Base-by-base conservation (phyloP, 92 coral and sea anemone species). In the Umimayanthus kanabou region DNA sequence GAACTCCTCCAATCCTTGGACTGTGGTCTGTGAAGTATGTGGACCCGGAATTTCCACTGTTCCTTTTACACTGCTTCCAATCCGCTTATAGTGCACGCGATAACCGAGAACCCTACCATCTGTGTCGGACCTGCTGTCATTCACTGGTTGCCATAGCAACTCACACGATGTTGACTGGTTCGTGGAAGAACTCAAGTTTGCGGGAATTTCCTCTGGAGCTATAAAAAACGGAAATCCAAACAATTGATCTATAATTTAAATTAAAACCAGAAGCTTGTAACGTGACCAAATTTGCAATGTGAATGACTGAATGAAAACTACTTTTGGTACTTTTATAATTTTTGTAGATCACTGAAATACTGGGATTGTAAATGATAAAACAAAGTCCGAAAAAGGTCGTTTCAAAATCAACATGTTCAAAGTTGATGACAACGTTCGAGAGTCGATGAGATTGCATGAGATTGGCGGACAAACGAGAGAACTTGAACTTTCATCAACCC, bases 71-170 rank as follows among this genome's bases (percentile, higher is more conserved):
- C 26, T 39, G 71, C 65, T 58, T 9, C 70, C 33, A 39, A 9
- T 80, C 57, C 72, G n/a, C 30, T 80, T 80, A 18, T 5, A 80
- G 16, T 80, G 33, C 39, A 80, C 72, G 20, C 72, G 84, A 39
- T 80, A 80, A 0, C 84, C 84, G 2, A 80, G 84, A 33, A 80
- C 49, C 15, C 33, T 57, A 10, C 45, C 71, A 20, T 57, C 71
- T 30, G 45, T 6, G 15, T 80, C 72, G 20, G 45, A 11, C 40
- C 16, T 33, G 25, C 72, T 57, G 28, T 55, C 84, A 80, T 80
- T 57, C 50, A 80, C 84, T 33, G 84, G 84, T 25, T 50, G 45
- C 84, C 84, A 80, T 30, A 16, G n/a, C 47, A 80, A 80, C 84
- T 80, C 28, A 23, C 84, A 80, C 2, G 84, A 80, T 80, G 47